Conservation (phyloP, 2,797 vertebrate species). For the Perodicticus potto region DNA sequence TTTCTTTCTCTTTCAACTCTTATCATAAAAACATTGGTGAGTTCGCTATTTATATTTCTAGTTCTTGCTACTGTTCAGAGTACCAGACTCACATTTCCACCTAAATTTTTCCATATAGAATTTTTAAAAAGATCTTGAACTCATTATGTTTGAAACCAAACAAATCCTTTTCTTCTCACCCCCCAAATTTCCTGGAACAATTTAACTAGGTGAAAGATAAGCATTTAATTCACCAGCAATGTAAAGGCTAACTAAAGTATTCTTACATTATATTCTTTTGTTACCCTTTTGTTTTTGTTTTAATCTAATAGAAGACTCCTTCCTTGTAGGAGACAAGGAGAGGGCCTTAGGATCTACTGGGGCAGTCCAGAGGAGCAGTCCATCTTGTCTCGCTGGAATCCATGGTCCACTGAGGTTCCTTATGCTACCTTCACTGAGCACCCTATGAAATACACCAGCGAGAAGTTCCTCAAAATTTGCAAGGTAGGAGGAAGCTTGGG, state of each 20-base stretch:
- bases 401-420: constrained; percentile 89
- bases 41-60: not conserved
- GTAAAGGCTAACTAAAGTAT: not conserved
- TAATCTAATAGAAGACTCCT: constrained; percentile 44
- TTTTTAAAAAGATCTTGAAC: not conserved
- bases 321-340: constrained; percentile 89
- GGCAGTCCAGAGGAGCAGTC: constrained; percentile 89
- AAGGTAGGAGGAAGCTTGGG: constrained; percentile 84
- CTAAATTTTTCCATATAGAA: not conserved
- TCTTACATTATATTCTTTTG: not conserved
- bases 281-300: not conserved
- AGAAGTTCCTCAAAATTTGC: constrained; percentile 86
- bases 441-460: constrained; percentile 85
- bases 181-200: not conserved
- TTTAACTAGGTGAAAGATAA: not conserved
- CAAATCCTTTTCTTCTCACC: not conserved
- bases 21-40: not conserved
- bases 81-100: not conserved
- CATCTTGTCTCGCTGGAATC: constrained; percentile 91
- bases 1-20: not conserved
- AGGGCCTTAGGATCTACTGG: constrained; percentile 90
- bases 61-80: not conserved
- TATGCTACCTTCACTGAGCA: constrained; percentile 91
- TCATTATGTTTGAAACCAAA: not conserved
- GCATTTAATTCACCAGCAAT: not conserved